phyloP scores from a whole-genome alignment of 2,113 vertebrate species.

The Engraulis encrasicolus region DNA sequence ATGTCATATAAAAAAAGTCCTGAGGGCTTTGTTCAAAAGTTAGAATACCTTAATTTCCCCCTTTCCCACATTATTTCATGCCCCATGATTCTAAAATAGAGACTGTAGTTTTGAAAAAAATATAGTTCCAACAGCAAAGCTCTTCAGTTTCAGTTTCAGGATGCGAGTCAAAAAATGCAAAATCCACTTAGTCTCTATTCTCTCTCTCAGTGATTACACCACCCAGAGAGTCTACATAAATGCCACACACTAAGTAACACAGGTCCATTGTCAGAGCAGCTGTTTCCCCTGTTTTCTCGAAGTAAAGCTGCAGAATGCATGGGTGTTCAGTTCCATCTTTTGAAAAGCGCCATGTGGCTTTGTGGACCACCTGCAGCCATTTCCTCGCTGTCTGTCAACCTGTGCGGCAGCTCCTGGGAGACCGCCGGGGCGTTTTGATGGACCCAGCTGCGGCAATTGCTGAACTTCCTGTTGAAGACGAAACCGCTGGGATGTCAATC shows the following conservation, averaged over 20 bases:
- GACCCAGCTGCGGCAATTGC: background rate
- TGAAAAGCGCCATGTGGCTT: background rate
- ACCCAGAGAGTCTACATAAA: background rate
- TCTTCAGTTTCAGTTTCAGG: background rate
- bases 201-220: background rate
- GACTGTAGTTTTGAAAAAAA: background rate
- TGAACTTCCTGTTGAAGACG: background rate
- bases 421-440: background rate
- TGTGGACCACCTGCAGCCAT: background rate
- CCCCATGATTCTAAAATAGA: background rate
- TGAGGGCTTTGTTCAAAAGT: background rate
- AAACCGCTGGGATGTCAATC: slow-evolving; percentile 5
- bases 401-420: background rate
- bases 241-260: background rate
- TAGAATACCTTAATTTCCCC: background rate
- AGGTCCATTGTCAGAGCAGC: background rate
- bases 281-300: background rate
- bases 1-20: background rate
- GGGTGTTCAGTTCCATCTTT: background rate
- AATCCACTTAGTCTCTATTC: too few relatives aligned
- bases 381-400: background rate
- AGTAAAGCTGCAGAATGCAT: background rate
- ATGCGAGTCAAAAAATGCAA: background rate
- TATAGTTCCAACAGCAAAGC: background rate
- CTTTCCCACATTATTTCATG: background rate